These are phyloP conservation scores for Eucera pruinosa DNA, from an alignment of 2,888 invertebrate genomes.

Conservation along the genomic window DNA sequence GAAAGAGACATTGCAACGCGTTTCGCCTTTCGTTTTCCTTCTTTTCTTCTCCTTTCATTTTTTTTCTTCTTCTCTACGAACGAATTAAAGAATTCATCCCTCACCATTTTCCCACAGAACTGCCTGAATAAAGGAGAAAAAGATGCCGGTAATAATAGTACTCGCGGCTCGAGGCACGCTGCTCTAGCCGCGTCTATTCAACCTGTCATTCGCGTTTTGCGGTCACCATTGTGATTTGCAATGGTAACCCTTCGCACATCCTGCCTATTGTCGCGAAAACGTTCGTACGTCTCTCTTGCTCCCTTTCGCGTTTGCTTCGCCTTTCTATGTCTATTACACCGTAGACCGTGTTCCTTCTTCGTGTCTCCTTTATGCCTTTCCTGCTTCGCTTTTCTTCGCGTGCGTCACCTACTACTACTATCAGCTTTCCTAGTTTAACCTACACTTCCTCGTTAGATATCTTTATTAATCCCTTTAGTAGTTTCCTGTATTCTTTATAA, in stretches of 20 bases:
- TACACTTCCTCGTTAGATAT: neutral
- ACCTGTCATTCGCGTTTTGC: slow-evolving; percentile 80
- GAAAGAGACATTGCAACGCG: neutral
- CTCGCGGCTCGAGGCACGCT: slow-evolving; percentile 62
- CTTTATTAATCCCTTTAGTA: neutral
- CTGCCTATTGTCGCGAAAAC: slow-evolving; percentile 81
- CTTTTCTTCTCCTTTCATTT: neutral
- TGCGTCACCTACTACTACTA: neutral
- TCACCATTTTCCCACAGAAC: slow-evolving; percentile 70
- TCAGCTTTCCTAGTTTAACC: neutral
- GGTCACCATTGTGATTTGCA: slow-evolving; percentile 83
- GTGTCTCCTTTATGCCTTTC: neutral
- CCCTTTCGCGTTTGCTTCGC: neutral
- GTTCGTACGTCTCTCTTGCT: slow-evolving; percentile 22
- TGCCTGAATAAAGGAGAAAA: slow-evolving; percentile 63
- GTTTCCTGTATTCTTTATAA: neutral
- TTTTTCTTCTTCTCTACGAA: neutral
- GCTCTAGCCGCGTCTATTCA: slow-evolving; percentile 77
- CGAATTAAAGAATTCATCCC: slow-evolving; percentile 56
- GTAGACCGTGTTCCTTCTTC: slow-evolving; percentile 10
- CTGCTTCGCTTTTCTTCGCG: slow-evolving; percentile 3
- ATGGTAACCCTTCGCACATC: slow-evolving; percentile 81
- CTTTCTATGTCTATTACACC: neutral
- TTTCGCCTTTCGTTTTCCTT: slow-evolving; percentile 22
- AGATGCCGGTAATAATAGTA: slow-evolving; percentile 75